Conservation (phyloP, 2,888 invertebrate genomes). For the Sinohyriopsis cumingii region DNA sequence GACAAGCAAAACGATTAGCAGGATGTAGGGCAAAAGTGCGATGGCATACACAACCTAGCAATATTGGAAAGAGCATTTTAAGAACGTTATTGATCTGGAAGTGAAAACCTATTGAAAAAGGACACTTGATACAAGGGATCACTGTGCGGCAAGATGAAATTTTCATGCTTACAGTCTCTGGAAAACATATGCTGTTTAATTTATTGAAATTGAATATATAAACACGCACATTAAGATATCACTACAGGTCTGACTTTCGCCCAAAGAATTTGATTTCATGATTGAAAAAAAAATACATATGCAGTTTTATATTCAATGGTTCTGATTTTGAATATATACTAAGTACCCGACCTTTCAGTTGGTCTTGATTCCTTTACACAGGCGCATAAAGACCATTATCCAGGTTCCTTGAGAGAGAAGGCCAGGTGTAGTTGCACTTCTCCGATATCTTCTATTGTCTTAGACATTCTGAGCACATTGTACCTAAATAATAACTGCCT, state of each 20-base stretch:
- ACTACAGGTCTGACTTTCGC: no score
- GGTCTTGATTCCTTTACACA: conserved; percentile 66
- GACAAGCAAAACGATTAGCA: conserved; percentile 55
- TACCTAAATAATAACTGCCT: conserved; percentile 33
- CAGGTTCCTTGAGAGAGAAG: conserved; percentile 60
- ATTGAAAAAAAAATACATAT: no score
- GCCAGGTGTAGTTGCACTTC: conserved; percentile 58
- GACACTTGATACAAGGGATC: no score
- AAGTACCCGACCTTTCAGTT: conserved; percentile 61
- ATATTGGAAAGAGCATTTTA: neutral
- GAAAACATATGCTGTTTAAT: no score
- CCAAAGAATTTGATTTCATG: no score
- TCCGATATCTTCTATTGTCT: conserved; percentile 63
- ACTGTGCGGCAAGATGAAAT: no score
- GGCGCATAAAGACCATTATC: conserved; percentile 65
- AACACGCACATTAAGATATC: no score
- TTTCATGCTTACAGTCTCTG: no score
- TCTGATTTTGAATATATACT: no score
- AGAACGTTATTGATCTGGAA: neutral
- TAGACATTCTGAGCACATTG: conserved; percentile 57
- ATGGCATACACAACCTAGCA: conserved; percentile 52
- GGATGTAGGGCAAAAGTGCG: conserved; percentile 53
- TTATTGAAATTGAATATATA: no score
- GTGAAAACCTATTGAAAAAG: no score
- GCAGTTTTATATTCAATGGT: no score